Base-by-base conservation (phyloP, 2,113 vertebrate species). In the Rhinopomastus cyanomelas region DNA sequence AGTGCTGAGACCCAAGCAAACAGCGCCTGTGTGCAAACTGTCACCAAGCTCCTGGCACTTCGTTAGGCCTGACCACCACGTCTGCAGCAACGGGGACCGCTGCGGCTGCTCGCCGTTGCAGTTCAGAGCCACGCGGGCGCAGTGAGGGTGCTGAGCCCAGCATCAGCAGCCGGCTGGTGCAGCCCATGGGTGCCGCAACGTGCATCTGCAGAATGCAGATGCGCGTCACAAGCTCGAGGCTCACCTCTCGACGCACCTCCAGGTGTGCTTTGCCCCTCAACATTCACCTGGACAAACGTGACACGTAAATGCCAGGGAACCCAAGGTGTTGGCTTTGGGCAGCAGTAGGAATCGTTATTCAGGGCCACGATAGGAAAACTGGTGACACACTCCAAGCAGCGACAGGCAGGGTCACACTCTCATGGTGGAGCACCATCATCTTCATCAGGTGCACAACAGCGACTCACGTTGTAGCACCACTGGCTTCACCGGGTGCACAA, bases 21-120 rank as follows among this genome's bases (percentile, higher is more conserved):
- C 82, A 5, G 3, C 11, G 68, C 78, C 95, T 94, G 95, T 96
- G 90, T 96, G 97, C 97, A 93, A 91, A 96, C 96, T 97, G 97
- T 97, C 97, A 96, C 76, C 39, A 88, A 94, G 67, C 93, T 92
- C 90, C 92, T 91, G 96, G 95, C 96, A 92, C 94, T 92, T 92
- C 94, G 87, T 96, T 96, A 97, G 92, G 46, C 82, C 87, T 95
- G 95, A 96, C 95, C 96, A 96, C 96, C 83, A 77, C 1, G n/a
- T 81, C 83, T 90, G 83, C 94, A 92, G 69, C 96, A 95, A 95
- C 75, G 64, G 57, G 87, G 92, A 96, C 76, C 78, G 60, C 64
- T 83, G 79, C 87, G 94, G 92, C 85, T 94, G 85, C 85, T 96
- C 89, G 79, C 93, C 90, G 84, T 65, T 76, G 53, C 81, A 81